Base-by-base conservation (phyloP, 2,888 invertebrate genomes). In the Perizoma affinitatum region DNA sequence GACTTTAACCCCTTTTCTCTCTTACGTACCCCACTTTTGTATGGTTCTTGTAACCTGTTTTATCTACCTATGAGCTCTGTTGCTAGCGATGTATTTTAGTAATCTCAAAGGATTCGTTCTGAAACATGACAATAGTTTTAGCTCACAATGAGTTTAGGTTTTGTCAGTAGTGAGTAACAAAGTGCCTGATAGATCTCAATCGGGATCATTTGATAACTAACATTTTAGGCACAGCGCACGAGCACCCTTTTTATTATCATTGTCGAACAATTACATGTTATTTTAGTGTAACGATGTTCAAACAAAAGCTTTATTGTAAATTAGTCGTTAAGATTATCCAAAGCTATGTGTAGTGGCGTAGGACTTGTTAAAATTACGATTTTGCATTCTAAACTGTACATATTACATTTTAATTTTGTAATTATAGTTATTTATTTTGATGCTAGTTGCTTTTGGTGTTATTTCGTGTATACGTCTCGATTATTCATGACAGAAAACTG, bases 231-330 rank as follows among this genome's bases (percentile, higher is more conserved):
- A 77, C 70, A 68, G 40, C 40, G 33, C 63, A 54, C 78, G 79
- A 78, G 79, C 79, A 83, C 81, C 81, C 76, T 74, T 78, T 80
- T 85, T 78, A 69, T 69, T 75, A 78, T 65, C 79, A 76, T 76
- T 77, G 76, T 79, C 75, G 72, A 80, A 79, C 79, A 79, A 78
- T 78, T 76, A 75, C 55, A 75, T 77, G 78, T 78, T 83, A n/a
- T 84, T 86, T 87, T 81, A 82, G 79, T 87, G 84, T 87, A 84
- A 89, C 89, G 88, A 88, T 90, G 88, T 88, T 90, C 83, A 83
- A 86, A 79, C 68, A 63, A 80, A 90, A 90, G 90, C 90, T 90
- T 91, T 90, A 90, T 89, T 89, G 85, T 90, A 89, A 86, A 87
- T 84, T 78, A 74, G 78, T 86, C 74, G 84, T 87, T 87, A 82